Evolutionary conservation across 2,113 vertebrate species (phyloP).

Genomic region (Tamias sibiricus): DNA sequence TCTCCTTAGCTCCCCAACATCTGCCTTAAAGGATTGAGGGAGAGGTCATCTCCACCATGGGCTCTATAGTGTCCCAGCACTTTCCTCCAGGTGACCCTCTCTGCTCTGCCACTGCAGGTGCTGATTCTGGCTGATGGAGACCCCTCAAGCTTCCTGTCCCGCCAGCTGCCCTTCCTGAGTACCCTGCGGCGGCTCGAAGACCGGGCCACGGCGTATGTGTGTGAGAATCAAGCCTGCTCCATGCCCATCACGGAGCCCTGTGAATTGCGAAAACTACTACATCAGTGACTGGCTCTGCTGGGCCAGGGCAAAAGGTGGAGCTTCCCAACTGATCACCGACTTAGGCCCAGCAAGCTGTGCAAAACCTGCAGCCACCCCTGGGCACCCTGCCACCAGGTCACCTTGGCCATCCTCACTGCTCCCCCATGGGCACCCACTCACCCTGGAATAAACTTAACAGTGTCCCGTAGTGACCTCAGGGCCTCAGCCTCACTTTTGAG

Average conservation of each 20-base stretch:
- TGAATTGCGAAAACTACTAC: conserved; percentile 90
- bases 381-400: background rate
- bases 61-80: background rate
- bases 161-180: conserved; percentile 90
- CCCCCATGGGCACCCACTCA: background rate
- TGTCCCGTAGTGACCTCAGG: conserved; percentile 13
- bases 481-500: conserved; percentile 1
- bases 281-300: conserved; percentile 62
- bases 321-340: background rate
- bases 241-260: conserved; percentile 91
- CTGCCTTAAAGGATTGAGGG: background rate
- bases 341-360: background rate
- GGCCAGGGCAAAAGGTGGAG: background rate
- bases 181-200: conserved; percentile 88
- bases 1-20: background rate
- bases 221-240: conserved; percentile 92
- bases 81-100: background rate
- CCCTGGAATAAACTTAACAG: conserved; percentile 77
- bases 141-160: conserved; percentile 89
- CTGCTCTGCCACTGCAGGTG: conserved; percentile 86
- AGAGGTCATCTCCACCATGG: background rate
- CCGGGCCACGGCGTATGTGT: conserved; percentile 92
- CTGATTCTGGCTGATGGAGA: conserved; percentile 91
- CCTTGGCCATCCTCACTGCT: background rate
- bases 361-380: background rate